phyloP scores from a whole-genome alignment of 1,140 invertebrate species.

The Bradynema listronoti region DNA sequence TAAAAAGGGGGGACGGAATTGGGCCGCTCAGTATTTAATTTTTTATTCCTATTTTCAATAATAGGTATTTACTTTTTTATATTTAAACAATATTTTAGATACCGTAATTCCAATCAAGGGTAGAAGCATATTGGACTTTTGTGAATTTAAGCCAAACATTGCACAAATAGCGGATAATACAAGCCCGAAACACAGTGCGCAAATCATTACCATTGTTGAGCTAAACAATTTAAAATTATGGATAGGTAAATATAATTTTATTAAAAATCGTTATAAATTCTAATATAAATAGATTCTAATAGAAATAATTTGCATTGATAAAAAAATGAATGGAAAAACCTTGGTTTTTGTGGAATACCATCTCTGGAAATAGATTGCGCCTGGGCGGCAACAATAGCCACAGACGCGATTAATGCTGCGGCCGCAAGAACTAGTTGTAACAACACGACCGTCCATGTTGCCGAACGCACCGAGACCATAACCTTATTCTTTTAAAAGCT shows the following conservation, averaged over 20 bases:
- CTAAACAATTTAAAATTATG: slow-evolving; percentile 25
- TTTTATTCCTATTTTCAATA: too few species aligned
- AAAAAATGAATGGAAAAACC: slow-evolving; percentile 13
- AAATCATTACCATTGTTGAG: slow-evolving; percentile 15
- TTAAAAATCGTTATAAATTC: slow-evolving; percentile 19
- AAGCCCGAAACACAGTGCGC: slow-evolving; percentile 19
- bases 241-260: slow-evolving; percentile 13
- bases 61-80: too few species aligned
- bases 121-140: slow-evolving; percentile 9
- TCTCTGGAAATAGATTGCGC: slow-evolving; percentile 12
- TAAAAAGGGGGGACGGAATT: too few species aligned
- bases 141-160: slow-evolving; percentile 23
- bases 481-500: slow-evolving; percentile 14
- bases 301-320: not conserved
- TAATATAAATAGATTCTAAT: slow-evolving; percentile 2
- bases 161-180: slow-evolving; percentile 22
- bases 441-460: slow-evolving; percentile 28
- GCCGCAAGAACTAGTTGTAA: slow-evolving; percentile 29
- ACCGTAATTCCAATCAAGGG: slow-evolving; percentile 21
- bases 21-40: too few species aligned
- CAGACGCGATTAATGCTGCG: slow-evolving; percentile 20
- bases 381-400: slow-evolving; percentile 31
- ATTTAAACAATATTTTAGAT: not conserved
- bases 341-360: slow-evolving; percentile 16
- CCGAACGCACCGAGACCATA: slow-evolving; percentile 24